Evolutionary conservation across 2,888 invertebrate genomes (phyloP).

Genomic region (Zeuzera pyrina): DNA sequence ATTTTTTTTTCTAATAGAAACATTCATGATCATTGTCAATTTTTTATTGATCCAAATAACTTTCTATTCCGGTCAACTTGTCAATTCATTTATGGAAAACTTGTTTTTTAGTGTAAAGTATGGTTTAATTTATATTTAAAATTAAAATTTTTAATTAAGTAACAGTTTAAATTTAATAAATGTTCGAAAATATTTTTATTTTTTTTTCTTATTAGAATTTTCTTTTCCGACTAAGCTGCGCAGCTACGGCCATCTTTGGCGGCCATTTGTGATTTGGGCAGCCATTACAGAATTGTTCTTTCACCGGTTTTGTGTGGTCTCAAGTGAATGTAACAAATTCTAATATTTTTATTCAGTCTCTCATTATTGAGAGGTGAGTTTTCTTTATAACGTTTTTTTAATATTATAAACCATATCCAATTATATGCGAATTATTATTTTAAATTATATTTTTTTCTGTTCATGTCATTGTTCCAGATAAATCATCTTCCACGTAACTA

Average conservation of each 20-base stretch:
- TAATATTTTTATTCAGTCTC: conserved; percentile 55
- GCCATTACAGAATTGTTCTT: conserved; percentile 77
- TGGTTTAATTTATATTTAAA: too few species aligned
- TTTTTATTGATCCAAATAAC: too few species aligned
- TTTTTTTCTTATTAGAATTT: too few species aligned
- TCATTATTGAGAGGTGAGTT: conserved; percentile 63
- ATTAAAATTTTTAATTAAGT: too few species aligned
- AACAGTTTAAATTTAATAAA: too few species aligned
- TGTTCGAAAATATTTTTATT: too few species aligned
- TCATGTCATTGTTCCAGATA: conserved; percentile 46
- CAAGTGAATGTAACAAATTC: conserved; percentile 52
- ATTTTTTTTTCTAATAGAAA: too few species aligned
- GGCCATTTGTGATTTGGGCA: conserved; percentile 19
- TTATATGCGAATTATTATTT: background rate
- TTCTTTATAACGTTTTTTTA: conserved; percentile 6
- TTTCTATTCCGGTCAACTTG: too few species aligned
- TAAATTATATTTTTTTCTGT: conserved; percentile 6
- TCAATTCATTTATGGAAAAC: too few species aligned
- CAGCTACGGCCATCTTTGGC: conserved; percentile 3
- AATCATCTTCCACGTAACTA: conserved; percentile 44
- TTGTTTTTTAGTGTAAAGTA: too few species aligned
- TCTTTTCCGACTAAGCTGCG: too few species aligned
- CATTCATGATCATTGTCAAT: too few species aligned
- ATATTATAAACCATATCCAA: conserved; percentile 1
- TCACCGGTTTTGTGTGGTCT: conserved; percentile 67